Base-by-base conservation (phyloP, 2,113 vertebrate species). In the Silurus glanis region DNA sequence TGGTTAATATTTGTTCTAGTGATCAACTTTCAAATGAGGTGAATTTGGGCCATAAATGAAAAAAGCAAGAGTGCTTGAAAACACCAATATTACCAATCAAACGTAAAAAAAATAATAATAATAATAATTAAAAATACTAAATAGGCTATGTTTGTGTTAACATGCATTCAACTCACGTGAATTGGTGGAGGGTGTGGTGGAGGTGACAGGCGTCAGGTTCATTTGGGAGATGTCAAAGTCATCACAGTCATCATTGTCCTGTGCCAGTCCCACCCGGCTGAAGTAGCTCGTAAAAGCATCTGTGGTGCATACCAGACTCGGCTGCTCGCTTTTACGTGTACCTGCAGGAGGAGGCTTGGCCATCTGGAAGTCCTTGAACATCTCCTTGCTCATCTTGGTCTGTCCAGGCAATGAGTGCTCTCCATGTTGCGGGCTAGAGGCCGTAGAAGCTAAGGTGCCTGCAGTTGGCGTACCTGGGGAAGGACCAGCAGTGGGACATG, bases 141-240 rank as follows among this genome's bases (percentile, higher is more conserved):
- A 45, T 17, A 71, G 14, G 4, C 0, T 25, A 17, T 47, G 45
- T 4, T 47, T 19, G 8, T 71, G 37, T 47, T 71, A 75, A 75
- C 17, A 64, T 62, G 56, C 49, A 16, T 45, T 28, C 19, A 69
- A 96, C 97, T 97, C 92, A 99, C 98, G 98, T 92, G 98, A 99
- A 93, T 99, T 99, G 90, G 97, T 99, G 80, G 98, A 99, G 37
- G 98, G 97, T 12, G 98, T 98, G 2, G 97, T 99, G 90, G 98
- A 99, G 91, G 98, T 99, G 95, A 99, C 96, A 56, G 98, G 98
- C 64, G 98, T 99, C 94, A 99, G 96, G 93, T 99, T 99, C 96
- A 99, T 95, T 92, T 99, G 98, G 90, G 97, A 98, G 94, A 99
- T 99, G 95, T 99, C 98, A 86, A 99, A 99, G 95, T 99, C 98